Percentiles rank a stretch among this genome's conserved stretches.
These are phyloP conservation scores for Phoenicopterus ruber DNA, from an alignment of 2,113 vertebrate species.

Conservation along the genomic window DNA sequence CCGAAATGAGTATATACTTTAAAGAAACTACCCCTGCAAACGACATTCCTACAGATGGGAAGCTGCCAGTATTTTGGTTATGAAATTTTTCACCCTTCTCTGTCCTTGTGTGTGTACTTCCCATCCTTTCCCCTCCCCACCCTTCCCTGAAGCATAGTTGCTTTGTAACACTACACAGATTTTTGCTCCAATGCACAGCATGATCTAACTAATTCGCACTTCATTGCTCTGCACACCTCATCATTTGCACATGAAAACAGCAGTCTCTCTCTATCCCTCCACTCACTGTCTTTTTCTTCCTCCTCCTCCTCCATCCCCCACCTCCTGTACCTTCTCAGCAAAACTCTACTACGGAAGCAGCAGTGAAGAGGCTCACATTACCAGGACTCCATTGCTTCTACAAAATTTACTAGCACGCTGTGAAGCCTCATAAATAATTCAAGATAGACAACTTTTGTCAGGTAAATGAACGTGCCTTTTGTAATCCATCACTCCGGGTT, in stretches of 20 bases:
- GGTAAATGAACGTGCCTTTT: slow-evolving; percentile 34
- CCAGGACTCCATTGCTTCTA: slow-evolving; percentile 27
- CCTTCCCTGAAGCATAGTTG: not conserved
- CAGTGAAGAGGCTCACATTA: slow-evolving; percentile 23
- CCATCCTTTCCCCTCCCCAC: not conserved
- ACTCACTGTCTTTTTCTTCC: not conserved
- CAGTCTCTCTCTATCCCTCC: not conserved
- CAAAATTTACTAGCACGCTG: slow-evolving; percentile 48
- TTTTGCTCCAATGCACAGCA: slow-evolving; percentile 30
- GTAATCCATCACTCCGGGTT: not conserved
- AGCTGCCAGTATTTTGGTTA: not conserved
- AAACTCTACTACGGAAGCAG: not conserved
- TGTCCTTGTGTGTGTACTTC: not conserved
- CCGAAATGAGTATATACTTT: not conserved
- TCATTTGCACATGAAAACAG: slow-evolving; percentile 25
- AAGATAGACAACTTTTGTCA: slow-evolving; percentile 35
- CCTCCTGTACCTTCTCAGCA: not conserved
- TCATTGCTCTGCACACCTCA: slow-evolving; percentile 43
- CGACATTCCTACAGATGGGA: not conserved
- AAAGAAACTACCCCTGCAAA: not conserved
- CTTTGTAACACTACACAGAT: not conserved
- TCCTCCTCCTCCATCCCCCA: not conserved
- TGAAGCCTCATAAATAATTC: slow-evolving; percentile 54
- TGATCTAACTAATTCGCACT: slow-evolving; percentile 28
- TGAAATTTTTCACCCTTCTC: not conserved